phyloP scores from a whole-genome alignment of 2,113 vertebrate genomes.

The Clupea harengus region DNA sequence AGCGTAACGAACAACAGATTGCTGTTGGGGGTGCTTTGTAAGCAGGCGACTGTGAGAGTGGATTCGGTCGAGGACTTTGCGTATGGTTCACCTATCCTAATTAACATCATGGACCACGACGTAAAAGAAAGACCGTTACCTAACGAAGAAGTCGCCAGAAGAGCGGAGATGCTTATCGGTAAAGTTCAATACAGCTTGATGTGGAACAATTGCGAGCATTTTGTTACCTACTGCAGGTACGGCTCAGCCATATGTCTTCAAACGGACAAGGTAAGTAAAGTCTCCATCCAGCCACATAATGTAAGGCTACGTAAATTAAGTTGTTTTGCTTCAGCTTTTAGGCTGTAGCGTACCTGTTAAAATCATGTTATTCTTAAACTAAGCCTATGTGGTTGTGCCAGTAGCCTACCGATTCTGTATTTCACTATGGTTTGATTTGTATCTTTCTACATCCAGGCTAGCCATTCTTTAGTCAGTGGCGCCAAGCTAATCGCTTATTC shows the following conservation, averaged over 20 bases:
- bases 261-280: conserved; percentile 83
- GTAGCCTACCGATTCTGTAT: not conserved
- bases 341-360: no score
- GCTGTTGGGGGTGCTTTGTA: conserved; percentile 83
- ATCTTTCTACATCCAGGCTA: not conserved
- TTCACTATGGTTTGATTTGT: not conserved
- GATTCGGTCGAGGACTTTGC: conserved; percentile 95
- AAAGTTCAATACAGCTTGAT: conserved; percentile 84
- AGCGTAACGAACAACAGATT: conserved; percentile 90
- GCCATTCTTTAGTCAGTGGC: not conserved
- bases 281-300: not conserved
- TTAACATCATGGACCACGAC: conserved; percentile 82
- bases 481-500: not conserved
- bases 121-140: conserved; percentile 69
- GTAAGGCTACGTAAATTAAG: not conserved
- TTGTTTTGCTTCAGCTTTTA: no score
- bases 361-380: no score
- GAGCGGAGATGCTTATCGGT: conserved; percentile 85
- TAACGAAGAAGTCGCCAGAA: conserved; percentile 80
- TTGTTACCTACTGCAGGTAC: conserved; percentile 91
- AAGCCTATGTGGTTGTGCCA: not conserved
- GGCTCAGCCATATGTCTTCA: conserved; percentile 81
- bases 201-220: conserved; percentile 99
- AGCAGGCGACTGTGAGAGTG: conserved; percentile 83
- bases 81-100: conserved; percentile 81